Conservation (phyloP, 2,113 vertebrate species). For the Mesembrinibis cayennensis region DNA sequence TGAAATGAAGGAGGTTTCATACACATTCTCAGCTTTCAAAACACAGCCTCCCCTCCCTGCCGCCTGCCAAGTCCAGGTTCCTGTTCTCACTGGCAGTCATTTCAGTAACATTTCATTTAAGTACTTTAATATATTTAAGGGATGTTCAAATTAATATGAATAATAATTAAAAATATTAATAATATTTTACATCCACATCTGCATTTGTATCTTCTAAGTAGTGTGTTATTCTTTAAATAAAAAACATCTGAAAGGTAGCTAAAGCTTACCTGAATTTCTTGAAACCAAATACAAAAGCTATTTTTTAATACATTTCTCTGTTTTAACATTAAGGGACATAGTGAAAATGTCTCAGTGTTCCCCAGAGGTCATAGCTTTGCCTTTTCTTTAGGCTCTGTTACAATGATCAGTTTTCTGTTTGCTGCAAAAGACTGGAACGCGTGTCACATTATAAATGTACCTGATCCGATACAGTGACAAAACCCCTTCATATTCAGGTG, state of each 20-base stretch:
- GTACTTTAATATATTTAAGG: neutral
- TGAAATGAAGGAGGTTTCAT: neutral
- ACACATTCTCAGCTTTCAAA: neutral
- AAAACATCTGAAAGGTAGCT: neutral
- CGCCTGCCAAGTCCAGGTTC: neutral
- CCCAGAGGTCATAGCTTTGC: neutral
- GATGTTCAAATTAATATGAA: neutral
- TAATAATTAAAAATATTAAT: neutral
- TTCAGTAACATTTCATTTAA: neutral
- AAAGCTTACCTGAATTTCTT: neutral
- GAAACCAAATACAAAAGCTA: neutral
- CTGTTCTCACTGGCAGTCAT: neutral
- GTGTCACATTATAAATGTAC: neutral
- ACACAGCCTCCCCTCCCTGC: neutral
- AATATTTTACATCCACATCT: neutral
- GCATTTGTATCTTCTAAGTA: neutral
- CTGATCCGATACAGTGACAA: neutral
- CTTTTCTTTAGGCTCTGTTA: neutral
- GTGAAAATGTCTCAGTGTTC: neutral
- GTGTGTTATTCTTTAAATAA: neutral
- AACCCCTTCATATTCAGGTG: neutral
- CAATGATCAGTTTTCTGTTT: neutral
- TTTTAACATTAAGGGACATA: neutral
- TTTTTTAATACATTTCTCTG: neutral
- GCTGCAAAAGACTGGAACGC: neutral